These are phyloP conservation scores for Zaprionus kolodkinae DNA, from an alignment of 1,140 invertebrate species.

Conservation along the genomic window DNA sequence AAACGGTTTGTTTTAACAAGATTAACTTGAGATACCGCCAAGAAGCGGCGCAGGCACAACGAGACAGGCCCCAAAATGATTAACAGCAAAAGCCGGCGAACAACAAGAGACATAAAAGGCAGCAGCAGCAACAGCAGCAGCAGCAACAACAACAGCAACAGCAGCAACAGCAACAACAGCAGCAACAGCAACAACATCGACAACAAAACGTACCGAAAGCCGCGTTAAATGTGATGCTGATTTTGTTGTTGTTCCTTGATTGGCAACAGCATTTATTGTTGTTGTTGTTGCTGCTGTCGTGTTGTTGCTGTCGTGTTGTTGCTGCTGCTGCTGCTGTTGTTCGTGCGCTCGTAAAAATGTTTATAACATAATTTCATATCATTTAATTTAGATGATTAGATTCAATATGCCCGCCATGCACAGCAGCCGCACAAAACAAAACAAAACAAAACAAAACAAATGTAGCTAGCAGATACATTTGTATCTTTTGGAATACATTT, in stretches of 20 bases:
- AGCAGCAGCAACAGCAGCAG: slow-evolving; percentile 24
- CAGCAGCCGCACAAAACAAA: slow-evolving; percentile 42
- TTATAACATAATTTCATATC: slow-evolving; percentile 81
- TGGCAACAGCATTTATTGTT: slow-evolving; percentile 47
- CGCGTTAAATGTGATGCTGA: slow-evolving; percentile 59
- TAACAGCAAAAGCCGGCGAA: slow-evolving; percentile 69
- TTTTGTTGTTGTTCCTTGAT: slow-evolving; percentile 54
- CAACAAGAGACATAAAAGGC: slow-evolving; percentile 31
- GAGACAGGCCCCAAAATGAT: slow-evolving; percentile 74
- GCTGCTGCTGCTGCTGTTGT: slow-evolving; percentile 12
- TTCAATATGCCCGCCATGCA: slow-evolving; percentile 61
- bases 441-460: no score
- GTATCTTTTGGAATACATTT: slow-evolving; percentile 43
- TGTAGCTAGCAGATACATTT: slow-evolving; percentile 58
- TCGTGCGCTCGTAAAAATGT: slow-evolving; percentile 61
- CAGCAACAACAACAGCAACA: slow-evolving; percentile 1
- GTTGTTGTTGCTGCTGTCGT: slow-evolving; percentile 25
- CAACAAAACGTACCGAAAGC: slow-evolving; percentile 46
- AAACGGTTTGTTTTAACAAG: slow-evolving; percentile 82
- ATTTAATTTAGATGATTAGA: slow-evolving; percentile 79
- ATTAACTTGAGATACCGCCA: slow-evolving; percentile 75
- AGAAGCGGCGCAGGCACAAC: slow-evolving; percentile 28
- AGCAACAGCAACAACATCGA: slow-evolving; percentile 29
- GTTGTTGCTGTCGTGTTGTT: background rate
- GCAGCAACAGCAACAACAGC: slow-evolving; percentile 7